phyloP scores from a whole-genome alignment of 2,888 invertebrate genomes.

The Lithophane semibrunnea region DNA sequence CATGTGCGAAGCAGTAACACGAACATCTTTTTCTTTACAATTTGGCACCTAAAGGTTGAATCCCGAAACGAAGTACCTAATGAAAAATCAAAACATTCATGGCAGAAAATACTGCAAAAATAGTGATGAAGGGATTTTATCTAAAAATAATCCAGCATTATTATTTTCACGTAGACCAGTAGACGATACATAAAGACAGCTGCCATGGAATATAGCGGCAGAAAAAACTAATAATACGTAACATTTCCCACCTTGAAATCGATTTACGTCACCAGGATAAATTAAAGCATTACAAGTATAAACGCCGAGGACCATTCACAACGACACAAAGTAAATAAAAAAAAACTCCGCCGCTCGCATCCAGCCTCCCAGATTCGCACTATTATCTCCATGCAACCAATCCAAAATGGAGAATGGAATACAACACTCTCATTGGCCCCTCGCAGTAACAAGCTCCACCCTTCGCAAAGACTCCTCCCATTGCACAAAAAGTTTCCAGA shows the following conservation, averaged over 20 bases:
- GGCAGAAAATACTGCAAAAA: background rate
- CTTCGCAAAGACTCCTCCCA: constrained; percentile 85
- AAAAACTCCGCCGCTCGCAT: constrained; percentile 77
- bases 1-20: background rate
- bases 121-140: background rate
- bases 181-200: constrained; percentile 64
- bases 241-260: constrained; percentile 85
- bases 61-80: background rate
- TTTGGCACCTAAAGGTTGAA: background rate
- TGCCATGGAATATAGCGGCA: constrained; percentile 58
- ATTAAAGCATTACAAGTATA: constrained; percentile 83
- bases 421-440: constrained; percentile 76
- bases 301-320: constrained; percentile 81
- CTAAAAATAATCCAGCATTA: background rate
- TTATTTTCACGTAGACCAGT: constrained; percentile 31
- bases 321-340: constrained; percentile 83
- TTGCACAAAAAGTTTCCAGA: constrained; percentile 81
- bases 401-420: constrained; percentile 75
- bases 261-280: constrained; percentile 85
- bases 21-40: background rate
- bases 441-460: constrained; percentile 53
- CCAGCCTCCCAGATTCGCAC: constrained; percentile 90
- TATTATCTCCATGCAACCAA: constrained; percentile 87
- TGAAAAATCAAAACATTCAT: background rate
- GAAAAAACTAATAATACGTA: constrained; percentile 72